Base-by-base conservation (phyloP, 2,888 invertebrate genomes). In the Scaptomyza cyrtandrae region DNA sequence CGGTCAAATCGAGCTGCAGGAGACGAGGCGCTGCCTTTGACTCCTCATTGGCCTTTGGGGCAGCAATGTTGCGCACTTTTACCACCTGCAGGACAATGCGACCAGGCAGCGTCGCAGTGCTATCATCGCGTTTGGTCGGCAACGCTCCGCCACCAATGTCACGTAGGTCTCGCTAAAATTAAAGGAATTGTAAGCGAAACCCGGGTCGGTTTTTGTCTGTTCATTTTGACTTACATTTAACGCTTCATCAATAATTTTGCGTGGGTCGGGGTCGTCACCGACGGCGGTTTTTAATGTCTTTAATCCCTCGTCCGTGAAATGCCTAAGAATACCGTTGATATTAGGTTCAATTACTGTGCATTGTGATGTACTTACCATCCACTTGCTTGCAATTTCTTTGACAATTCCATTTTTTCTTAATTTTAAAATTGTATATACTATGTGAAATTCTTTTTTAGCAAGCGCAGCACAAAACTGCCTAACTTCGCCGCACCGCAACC, bases 1-100 rank as follows among this genome's bases (percentile, higher is more conserved):
- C 98, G 14, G 97, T 97, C 69, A 98, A 92, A 1, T 95, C 95
- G 29, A 98, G 90, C 90, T 97, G 97, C 59, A 98, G 92, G 94
- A 98, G 95, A 19, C 97, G 94, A 7, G 98, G 97, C 11, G 97
- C 97, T 66, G 94, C 93, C 71, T 94, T 94, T 6, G 96, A 96
- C 74, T 97, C 97, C 91, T 98, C 97, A 91, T 97, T 97, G 13
- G 95, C 95, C 93, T 98, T 98, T 5, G 98, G 98, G 33, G 97
- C 97, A 11, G 97, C 94, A 48, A 98, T 95, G 93, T 98, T 98
- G 13, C 97, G 94, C 52, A 98, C 93, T 92, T 97, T 97, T 90
- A 96, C 96, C 82, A 98, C 95, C 93, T 98, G 98, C 46, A 98
- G 93, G 39, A 98, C 95, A 74, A 97, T 93, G n/a, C 93, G 92